A percentile compares a stretch with the other conserved stretches of the same genome.
phyloP scores from a whole-genome alignment of 2,797 vertebrate genomes.

The Silurus lanzhouensis region DNA sequence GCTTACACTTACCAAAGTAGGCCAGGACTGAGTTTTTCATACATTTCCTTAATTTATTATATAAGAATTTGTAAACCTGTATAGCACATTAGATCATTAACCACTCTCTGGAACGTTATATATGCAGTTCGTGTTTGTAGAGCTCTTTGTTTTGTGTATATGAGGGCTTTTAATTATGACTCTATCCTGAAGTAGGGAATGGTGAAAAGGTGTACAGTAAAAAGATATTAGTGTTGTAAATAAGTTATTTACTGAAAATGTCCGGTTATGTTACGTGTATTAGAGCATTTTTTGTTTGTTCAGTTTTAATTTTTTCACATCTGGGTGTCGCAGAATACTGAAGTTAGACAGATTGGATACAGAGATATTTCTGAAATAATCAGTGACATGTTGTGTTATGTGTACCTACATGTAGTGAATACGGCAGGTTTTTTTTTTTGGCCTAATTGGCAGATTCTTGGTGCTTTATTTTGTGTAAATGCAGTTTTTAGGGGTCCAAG shows the following conservation, averaged over 20 bases:
- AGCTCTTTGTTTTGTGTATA: slow-evolving; percentile 74
- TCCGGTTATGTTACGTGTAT: slow-evolving; percentile 15
- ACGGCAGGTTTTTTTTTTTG: background rate
- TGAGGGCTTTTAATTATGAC: slow-evolving; percentile 66
- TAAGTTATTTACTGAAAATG: slow-evolving; percentile 26
- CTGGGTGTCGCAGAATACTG: background rate
- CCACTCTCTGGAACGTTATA: background rate
- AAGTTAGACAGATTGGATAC: background rate
- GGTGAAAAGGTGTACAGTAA: background rate
- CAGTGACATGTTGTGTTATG: background rate
- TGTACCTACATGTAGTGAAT: background rate
- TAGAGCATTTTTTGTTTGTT: slow-evolving; percentile 1
- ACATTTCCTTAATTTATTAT: slow-evolving; percentile 3
- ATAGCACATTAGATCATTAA: background rate
- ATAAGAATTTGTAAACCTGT: background rate
- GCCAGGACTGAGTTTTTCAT: background rate
- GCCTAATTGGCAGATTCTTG: background rate
- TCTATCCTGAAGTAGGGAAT: background rate
- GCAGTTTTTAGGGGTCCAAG: background rate
- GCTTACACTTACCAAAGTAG: background rate
- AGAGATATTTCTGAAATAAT: slow-evolving; percentile 16
- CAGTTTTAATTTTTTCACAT: background rate
- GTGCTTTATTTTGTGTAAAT: background rate
- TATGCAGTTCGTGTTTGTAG: slow-evolving; percentile 63
- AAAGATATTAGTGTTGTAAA: slow-evolving; percentile 20